Percentiles rank a stretch among this genome's conserved stretches.
Conservation (phyloP, 2,113 vertebrate species). For the Oncorhynchus nerka region DNA sequence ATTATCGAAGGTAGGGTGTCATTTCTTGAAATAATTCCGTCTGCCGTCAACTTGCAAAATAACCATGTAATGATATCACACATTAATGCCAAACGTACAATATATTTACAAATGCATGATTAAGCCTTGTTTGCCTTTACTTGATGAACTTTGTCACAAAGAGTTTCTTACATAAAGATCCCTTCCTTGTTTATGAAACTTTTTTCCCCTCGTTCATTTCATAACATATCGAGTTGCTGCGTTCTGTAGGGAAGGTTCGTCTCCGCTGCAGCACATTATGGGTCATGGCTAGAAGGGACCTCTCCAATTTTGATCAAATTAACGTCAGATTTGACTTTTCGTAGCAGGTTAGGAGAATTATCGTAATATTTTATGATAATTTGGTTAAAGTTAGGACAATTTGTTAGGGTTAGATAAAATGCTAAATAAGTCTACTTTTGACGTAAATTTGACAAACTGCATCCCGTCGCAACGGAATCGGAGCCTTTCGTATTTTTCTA, state of each 20-base stretch:
- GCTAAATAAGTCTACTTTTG: no score
- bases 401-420: no score
- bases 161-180: not conserved
- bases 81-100: not conserved
- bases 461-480: no score
- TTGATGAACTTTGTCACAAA: not conserved
- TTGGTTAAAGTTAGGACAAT: no score
- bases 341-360: no score
- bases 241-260: not conserved
- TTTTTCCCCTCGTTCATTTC: not conserved
- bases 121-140: no score
- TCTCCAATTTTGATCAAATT: no score
- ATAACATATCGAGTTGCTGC: not conserved
- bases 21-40: not conserved
- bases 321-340: no score
- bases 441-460: no score
- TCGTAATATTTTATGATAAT: no score
- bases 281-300: no score
- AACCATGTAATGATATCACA: not conserved
- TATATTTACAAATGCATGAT: not conserved
- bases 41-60: not conserved
- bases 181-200: not conserved
- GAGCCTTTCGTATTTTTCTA: no score
- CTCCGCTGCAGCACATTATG: not conserved
- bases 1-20: slow-evolving; percentile 26